Base-by-base conservation (phyloP, 1,140 invertebrate genomes). In the Ephestia elutella region DNA sequence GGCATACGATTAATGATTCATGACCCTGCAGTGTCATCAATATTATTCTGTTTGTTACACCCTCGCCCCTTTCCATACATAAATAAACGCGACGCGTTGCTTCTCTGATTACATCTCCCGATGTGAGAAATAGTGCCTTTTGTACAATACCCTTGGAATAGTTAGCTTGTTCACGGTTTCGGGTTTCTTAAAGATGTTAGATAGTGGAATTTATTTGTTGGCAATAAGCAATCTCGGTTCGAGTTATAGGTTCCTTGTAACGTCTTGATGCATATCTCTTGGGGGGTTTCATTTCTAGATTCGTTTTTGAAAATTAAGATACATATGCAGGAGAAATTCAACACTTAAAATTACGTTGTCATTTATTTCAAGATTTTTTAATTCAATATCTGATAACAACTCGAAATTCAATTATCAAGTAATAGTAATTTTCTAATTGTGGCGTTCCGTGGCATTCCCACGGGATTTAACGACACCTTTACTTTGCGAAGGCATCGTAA, bases 71-170 rank as follows among this genome's bases (percentile, higher is more conserved):
- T 38, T 75, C 80, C 85, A 87, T 87, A 87, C 85, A 87, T 87
- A 87, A 87, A 87, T 87, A 87, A 87, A 70, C 75, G 74, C 82
- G 83, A 87, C 85, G 86, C 85, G 83, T 87, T 83, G 82, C 82
- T 87, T 87, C 85, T 87, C 85, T 87, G 85, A 87, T 87, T 87
- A 87, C 85, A 87, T 87, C 85, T 79, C 82, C 82, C 85, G 82
- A 87, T 86, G 82, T 85, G 83, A 87, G 85, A 86, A 87, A 87
- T 87, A 86, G 82, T 87, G 76, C 75, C 85, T 86, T 86, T 87
- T 87, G 85, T 86, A 86, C 85, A 81, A 84, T 84, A 82, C 84
- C 72, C 82, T 66, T 68, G 79, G 85, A 86, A 86, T 87, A 85
- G 85, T 86, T 86, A 86, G 71, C 78, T 86, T 84, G 78, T 87